Evolutionary conservation across 2,797 vertebrate species (phyloP).

Genomic region (Artibeus jamaicensis): DNA sequence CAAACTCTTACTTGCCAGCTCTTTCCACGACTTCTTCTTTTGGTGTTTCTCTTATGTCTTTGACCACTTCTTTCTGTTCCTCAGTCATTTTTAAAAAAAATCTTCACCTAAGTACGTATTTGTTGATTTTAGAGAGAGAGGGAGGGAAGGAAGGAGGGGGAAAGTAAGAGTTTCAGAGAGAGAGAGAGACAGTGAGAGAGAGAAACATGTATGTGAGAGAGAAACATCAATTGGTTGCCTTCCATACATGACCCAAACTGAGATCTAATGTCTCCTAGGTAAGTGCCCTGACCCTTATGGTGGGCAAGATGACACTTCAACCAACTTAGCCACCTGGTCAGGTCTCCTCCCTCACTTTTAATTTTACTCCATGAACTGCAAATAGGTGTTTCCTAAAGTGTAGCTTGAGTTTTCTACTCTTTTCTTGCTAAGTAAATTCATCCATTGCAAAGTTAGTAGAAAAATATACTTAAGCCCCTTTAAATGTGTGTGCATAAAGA

Average conservation of each 20-base stretch:
- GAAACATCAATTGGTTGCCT: not conserved
- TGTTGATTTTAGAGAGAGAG: not conserved
- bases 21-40: not conserved
- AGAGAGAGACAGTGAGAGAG: too few species aligned
- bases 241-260: not conserved
- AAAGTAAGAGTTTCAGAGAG: not conserved
- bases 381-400: not conserved
- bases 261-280: not conserved
- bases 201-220: not conserved
- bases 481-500: not conserved
- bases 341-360: not conserved
- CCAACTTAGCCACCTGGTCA: not conserved
- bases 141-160: not conserved
- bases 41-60: not conserved
- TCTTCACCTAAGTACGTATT: not conserved
- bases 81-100: not conserved
- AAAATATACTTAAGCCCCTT: not conserved
- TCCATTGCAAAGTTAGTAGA: not conserved
- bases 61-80: not conserved
- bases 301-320: not conserved
- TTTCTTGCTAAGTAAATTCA: not conserved
- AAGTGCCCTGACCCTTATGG: not conserved
- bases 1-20: not conserved
- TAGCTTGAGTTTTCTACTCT: not conserved
- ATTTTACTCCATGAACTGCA: slow-evolving; percentile 9